A percentile compares a stretch with the other conserved stretches of the same genome.
Evolutionary conservation across 2,797 vertebrate genomes (phyloP).

Genomic region (Gobionotothen gibberifrons): DNA sequence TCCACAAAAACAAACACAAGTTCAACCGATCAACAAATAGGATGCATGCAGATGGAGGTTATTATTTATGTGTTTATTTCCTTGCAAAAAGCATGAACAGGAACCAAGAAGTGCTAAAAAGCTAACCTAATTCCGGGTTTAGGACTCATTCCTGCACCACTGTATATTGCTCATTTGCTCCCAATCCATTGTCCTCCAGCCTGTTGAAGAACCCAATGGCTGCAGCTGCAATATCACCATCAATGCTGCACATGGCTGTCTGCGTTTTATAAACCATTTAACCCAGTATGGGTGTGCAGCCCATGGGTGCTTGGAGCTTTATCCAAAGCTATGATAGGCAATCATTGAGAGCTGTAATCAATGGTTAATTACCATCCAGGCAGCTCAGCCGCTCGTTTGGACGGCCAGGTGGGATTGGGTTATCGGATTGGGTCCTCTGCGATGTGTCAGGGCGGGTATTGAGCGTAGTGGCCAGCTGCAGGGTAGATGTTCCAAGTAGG

Average conservation of each 20-base stretch:
- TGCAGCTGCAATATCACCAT: conserved; percentile 28
- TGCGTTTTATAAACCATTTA: conserved; percentile 51
- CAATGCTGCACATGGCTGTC: conserved; percentile 17
- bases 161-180: conserved; percentile 34
- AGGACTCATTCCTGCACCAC: no score
- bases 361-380: conserved; percentile 57
- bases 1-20: background rate
- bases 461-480: conserved; percentile 45
- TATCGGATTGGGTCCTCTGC: conserved; percentile 59
- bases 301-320: conserved; percentile 44
- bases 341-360: conserved; percentile 59
- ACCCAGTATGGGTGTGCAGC: conserved; percentile 29
- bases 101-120: no score
- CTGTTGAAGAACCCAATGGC: conserved; percentile 44
- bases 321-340: conserved; percentile 50
- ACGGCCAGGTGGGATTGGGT: conserved; percentile 58
- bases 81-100: background rate
- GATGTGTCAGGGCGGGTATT: conserved; percentile 38
- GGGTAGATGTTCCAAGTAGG: conserved; percentile 34
- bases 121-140: no score
- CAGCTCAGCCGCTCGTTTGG: conserved; percentile 40
- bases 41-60: conserved; percentile 10
- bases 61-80: background rate
- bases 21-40: background rate
- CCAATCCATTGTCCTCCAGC: conserved; percentile 32